Evolutionary conservation across 2,797 vertebrate genomes (phyloP), one percentile per base, ranked within the genome.

Genomic region (Eupleurogrammus muticus): DNA sequence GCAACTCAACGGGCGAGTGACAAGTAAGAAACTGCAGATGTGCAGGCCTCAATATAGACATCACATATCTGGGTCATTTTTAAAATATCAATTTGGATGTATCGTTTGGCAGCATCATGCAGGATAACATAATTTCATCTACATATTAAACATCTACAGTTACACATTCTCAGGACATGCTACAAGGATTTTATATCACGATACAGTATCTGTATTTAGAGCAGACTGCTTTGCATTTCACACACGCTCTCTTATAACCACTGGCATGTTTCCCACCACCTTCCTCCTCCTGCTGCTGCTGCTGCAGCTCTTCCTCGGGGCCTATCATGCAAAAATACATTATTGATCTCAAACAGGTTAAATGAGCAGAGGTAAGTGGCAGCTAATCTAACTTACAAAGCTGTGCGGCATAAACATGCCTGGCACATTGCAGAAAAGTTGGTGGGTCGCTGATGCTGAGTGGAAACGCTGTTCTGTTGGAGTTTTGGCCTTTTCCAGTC

Each of bases 1-100:
- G 68, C 77, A 83, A 86, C 77, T 85, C 77, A 66, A 3, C 14
- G 38, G 24, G 20, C 58, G 12, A 60, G 36, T 51, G 77, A 81
- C 63, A 78, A 70, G 69, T 75, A 82, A 80, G 64, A 40, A 73
- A 73, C 12, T 32, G 55, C 70, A 81, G 53, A 74, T 78, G 64
- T 75, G 61, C 49, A 28, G 66, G 55, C 12, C 66, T 17, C 5
- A 19, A 63, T 47, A 34, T 5, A 42, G 21, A 59, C 2, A 5
- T 34, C 23, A 60, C 20, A 48, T 42, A 3, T 36, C 2, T 0
- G 7, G 21, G 20, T 35, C 32, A 2, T 40, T 62, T n/a, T 28
- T 34, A 5, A 20, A 19, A 54, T 12, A 57, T 17, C 16, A 19
- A 40, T 40, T n/a, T n/a, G n/a, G n/a, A n/a, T 9, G 21, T 2